Evolutionary conservation across 2,888 invertebrate genomes (phyloP), one percentile per base, ranked within the genome.

Genomic region (Trissoscelio sp.): DNA sequence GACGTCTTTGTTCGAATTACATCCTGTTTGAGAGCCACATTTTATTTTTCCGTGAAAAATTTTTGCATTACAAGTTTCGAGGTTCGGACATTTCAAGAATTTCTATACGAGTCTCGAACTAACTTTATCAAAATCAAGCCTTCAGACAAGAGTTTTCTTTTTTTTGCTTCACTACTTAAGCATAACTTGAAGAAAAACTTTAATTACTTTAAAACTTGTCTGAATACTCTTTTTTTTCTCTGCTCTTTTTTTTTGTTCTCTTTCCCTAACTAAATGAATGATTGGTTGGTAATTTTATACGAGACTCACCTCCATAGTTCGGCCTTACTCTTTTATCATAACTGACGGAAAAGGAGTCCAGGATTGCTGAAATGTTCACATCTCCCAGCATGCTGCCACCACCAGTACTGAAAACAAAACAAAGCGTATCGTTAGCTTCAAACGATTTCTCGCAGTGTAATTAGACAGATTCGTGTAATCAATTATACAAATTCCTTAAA

Each of bases 301-400:
- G 92, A 42, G 34, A 83, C 95, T 95, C 94, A 98, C 98, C 98
- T 96, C 98, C 98, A 94, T 98, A 98, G 93, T 98, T 98, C 92
- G 98, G 98, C 94, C 98, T 96, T 95, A 99, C 97, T 95, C 98
- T 96, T 96, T 98, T 99, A 94, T 99, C 98, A 93, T 98, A 98
- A 93, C 97, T 98, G 93, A 96, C 96, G 92, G 97, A 97, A 94
- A 97, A 97, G 91, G 97, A 97, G 93, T 97, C 97, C 93, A 97
- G 94, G 92, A 97, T 97, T 92, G 97, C 97, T 90, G 97, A 97
- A 93, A 97, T 97, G 94, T 97, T 97, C 92, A 97, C 97, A 92
- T 97, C 97, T 89, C 96, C 96, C 92, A 96, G 94, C 96, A 96
- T 96, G 92, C 96, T 96, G 90, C 95, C 95, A 88, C 95, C 95